Conservation (phyloP, 2,888 invertebrate genomes). For the Perithous albicinctus region DNA sequence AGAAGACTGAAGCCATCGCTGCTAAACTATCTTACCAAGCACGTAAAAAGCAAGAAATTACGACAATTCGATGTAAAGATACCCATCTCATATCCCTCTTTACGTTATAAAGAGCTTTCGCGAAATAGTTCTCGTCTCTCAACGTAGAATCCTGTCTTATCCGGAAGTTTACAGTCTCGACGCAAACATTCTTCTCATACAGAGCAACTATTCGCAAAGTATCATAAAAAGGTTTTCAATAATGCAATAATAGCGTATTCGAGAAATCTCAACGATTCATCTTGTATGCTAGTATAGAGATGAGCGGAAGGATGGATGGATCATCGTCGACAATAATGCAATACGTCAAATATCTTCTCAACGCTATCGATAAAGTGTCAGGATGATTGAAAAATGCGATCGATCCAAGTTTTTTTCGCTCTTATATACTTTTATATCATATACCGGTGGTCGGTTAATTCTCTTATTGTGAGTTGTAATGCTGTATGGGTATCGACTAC, state of each 20-base stretch:
- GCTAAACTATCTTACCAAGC: neutral
- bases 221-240: slow-evolving; percentile 54
- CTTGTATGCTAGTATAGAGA: neutral
- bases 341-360: slow-evolving; percentile 60
- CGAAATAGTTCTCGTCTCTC: neutral
- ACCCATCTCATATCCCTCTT: neutral
- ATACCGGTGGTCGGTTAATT: neutral
- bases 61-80: neutral
- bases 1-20: neutral
- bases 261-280: slow-evolving; percentile 58
- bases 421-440: slow-evolving; percentile 39
- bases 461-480: slow-evolving; percentile 5
- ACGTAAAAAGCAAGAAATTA: slow-evolving; percentile 18
- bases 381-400: slow-evolving; percentile 67
- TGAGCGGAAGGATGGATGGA: slow-evolving; percentile 28
- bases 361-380: slow-evolving; percentile 64
- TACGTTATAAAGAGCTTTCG: slow-evolving; percentile 29
- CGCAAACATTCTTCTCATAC: slow-evolving; percentile 28
- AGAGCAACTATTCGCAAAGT: slow-evolving; percentile 41
- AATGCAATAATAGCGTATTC: slow-evolving; percentile 64
- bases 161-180: slow-evolving; percentile 55
- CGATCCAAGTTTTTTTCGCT: slow-evolving; percentile 52
- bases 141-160: slow-evolving; percentile 22
- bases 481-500: slow-evolving; percentile 5
- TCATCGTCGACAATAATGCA: slow-evolving; percentile 58